These are phyloP conservation scores for Hemicentrotus pulcherrimus DNA, from an alignment of 35 echinoderm and acorn worm genomes.

Conservation along the genomic window DNA sequence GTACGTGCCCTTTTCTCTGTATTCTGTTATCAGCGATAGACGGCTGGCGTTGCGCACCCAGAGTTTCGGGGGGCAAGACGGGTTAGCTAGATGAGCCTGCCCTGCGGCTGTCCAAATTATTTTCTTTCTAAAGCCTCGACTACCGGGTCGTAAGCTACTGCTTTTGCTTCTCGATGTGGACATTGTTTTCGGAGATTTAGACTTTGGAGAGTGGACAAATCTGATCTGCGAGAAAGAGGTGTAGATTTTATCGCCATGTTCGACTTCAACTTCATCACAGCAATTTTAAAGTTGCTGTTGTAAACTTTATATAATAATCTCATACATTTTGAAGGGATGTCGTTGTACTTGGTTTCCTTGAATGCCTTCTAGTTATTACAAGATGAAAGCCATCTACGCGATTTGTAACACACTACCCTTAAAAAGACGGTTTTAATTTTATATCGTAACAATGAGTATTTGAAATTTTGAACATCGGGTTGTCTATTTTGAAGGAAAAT, in stretches of 20 bases:
- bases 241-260: not conserved
- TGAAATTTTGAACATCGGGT: too few relatives aligned
- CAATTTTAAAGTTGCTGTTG: not conserved
- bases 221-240: slow-evolving; percentile 18
- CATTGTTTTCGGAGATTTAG: slow-evolving; percentile 31
- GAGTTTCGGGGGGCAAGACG: slow-evolving; percentile 39
- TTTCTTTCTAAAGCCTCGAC: slow-evolving; percentile 43
- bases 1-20: not conserved
- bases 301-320: not conserved
- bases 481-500: too few relatives aligned
- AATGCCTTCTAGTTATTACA: not conserved
- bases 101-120: slow-evolving; percentile 30
- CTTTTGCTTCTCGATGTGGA: slow-evolving; percentile 6
- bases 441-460: too few relatives aligned
- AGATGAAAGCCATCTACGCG: not conserved
- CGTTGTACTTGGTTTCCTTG: not conserved
- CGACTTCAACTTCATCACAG: not conserved
- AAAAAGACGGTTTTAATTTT: not conserved
- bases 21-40: slow-evolving; percentile 33
- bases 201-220: slow-evolving; percentile 34
- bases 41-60: slow-evolving; percentile 15
- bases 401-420: not conserved
- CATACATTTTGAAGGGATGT: not conserved
- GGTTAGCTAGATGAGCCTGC: slow-evolving; percentile 40
- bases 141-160: slow-evolving; percentile 36